phyloP scores from a whole-genome alignment of 2,797 vertebrate genomes.

The Alca torda region DNA sequence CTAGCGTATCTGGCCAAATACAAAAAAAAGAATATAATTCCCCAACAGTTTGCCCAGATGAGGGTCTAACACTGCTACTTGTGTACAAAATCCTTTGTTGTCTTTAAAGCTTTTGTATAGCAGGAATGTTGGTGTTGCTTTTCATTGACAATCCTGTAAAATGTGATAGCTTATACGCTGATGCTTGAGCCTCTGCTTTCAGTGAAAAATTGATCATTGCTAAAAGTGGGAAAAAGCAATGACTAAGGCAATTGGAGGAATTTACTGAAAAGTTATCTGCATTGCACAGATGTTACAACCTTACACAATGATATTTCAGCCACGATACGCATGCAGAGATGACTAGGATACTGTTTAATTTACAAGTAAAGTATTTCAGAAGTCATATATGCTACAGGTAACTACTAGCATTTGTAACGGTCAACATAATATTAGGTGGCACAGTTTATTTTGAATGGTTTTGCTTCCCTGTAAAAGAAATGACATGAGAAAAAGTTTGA shows the following conservation, averaged over 20 bases:
- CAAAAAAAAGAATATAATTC: neutral
- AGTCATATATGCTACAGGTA: neutral
- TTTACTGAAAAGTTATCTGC: neutral
- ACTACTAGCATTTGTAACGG: neutral
- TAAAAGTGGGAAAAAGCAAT: neutral
- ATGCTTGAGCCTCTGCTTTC: neutral
- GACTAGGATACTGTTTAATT: neutral
- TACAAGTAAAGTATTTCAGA: neutral
- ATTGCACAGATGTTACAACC: neutral
- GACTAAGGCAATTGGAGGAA: neutral
- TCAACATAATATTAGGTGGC: neutral
- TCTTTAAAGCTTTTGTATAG: neutral
- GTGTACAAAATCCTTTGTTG: neutral
- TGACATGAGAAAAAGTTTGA: neutral
- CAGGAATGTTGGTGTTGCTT: neutral
- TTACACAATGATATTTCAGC: neutral
- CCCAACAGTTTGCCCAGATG: neutral
- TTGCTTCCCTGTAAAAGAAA: neutral
- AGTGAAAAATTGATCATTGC: neutral
- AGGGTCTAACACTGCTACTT: neutral
- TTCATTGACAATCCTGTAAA: neutral
- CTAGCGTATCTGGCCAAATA: neutral
- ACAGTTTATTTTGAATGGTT: neutral
- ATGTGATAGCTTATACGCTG: neutral
- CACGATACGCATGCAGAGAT: neutral